Percentiles rank a stretch among this genome's conserved stretches.
These are phyloP conservation scores for Homarus americanus DNA, from an alignment of 1,140 invertebrate species.

Conservation along the genomic window DNA sequence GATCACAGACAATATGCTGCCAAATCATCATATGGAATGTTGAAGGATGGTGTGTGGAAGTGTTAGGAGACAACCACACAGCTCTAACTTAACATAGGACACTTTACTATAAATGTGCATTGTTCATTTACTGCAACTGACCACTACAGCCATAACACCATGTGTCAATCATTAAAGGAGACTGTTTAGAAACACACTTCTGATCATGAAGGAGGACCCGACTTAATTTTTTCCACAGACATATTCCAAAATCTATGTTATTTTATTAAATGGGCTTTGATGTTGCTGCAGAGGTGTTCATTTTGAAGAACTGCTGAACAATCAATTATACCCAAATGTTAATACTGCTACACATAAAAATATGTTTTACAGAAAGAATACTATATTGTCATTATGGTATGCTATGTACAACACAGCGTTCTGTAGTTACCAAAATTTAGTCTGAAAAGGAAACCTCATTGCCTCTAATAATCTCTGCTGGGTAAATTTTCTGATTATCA, in stretches of 20 bases:
- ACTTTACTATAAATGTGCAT: conserved; percentile 2
- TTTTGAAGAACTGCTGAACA: conserved; percentile 29
- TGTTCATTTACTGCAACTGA: conserved; percentile 17
- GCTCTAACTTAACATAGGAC: conserved; percentile 5
- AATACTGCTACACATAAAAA: conserved; percentile 26
- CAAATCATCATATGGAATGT: conserved; percentile 43
- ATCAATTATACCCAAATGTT: conserved; percentile 9
- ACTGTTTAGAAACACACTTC: background rate
- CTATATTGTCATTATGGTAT: background rate
- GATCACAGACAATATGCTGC: conserved; percentile 37
- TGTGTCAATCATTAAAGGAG: background rate
- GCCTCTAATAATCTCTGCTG: background rate
- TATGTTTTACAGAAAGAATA: background rate
- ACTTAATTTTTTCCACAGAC: background rate
- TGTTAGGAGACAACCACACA: conserved; percentile 16
- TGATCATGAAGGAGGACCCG: background rate
- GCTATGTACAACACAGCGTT: background rate
- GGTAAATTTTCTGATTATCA: background rate
- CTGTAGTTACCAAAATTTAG: background rate
- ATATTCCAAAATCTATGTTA: background rate
- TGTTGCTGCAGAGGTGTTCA: background rate
- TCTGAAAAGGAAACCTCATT: background rate
- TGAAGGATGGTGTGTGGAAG: conserved; percentile 21
- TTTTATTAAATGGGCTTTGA: background rate
- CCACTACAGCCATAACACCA: conserved; percentile 13